phyloP scores from a whole-genome alignment of 2,888 invertebrate genomes.

The Chloromyia formosa region DNA sequence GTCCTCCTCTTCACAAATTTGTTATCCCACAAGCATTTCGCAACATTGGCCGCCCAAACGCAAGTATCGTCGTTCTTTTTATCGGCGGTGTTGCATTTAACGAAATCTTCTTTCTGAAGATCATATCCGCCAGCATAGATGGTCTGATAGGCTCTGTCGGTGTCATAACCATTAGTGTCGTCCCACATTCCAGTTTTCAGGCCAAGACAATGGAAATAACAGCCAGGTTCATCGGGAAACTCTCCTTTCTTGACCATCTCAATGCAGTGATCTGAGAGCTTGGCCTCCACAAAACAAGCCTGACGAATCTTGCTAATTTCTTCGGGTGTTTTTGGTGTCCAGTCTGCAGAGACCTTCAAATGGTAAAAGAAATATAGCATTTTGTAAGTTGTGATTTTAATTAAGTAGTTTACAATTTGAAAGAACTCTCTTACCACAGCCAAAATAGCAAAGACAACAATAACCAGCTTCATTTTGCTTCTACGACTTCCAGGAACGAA shows the following conservation, averaged over 20 bases:
- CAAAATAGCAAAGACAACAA: too few species aligned
- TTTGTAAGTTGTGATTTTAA: too few species aligned
- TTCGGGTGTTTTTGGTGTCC: background rate
- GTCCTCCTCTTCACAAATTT: background rate
- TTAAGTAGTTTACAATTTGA: too few species aligned
- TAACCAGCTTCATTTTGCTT: too few species aligned
- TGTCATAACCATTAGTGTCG: constrained; percentile 6
- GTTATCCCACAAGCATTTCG: constrained; percentile 8
- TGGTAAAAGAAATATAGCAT: too few species aligned
- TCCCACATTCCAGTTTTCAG: constrained; percentile 13
- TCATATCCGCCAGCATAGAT: background rate
- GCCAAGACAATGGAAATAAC: background rate
- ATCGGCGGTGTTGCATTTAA: background rate
- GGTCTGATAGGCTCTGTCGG: background rate
- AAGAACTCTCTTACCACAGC: too few species aligned
- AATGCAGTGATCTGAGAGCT: background rate
- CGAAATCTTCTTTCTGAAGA: background rate
- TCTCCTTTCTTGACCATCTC: background rate
- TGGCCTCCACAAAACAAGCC: background rate
- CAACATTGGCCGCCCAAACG: background rate
- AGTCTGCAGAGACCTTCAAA: background rate
- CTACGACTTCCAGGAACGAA: too few species aligned
- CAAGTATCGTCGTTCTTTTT: background rate
- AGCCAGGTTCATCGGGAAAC: background rate
- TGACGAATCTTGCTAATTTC: background rate